Base-by-base conservation (phyloP, 2,888 invertebrate genomes). In the Lepidocyrtoides sp. region DNA sequence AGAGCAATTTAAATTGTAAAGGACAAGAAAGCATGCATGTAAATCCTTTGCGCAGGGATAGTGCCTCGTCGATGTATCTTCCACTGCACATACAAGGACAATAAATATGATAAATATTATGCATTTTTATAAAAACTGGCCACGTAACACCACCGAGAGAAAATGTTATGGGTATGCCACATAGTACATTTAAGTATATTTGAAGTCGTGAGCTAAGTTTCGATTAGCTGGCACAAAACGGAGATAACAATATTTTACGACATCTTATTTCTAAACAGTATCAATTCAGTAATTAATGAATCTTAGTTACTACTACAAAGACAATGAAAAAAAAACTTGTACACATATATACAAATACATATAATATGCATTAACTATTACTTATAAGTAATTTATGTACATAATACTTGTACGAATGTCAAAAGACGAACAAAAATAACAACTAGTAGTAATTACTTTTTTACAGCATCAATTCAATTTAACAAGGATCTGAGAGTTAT, bases 381-480 rank as follows among this genome's bases (percentile, higher is more conserved):
- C 17, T 20, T 41, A 57, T 23, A 36, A 41, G 44, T 60, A 75
- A 23, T 60, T 77, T 77, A 89, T 89, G 75, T 89, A 89, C 89
- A 89, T 89, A 89, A 89, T 89, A 89, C 89, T 89, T 89, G 83
- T 75, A 83, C 89, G 89, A 83, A 89, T 83, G 89, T 75, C 54
- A 79, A 54, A 26, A 54, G 77, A 79, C 32, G 51, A 79, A 79
- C 77, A 79, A n/a, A 12, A 75, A 54, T 36, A 36, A 36, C 36
- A 36, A 29, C 29, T 54, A 10, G 23, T 54, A 79, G 17, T 32
- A 79, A 32, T 54, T n/a, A 36, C 3, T 36, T 36, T 36, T 51
- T 4, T 54, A 79, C 77, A 75, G 17, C 57, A 57, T n/a, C n/a
- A n/a, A 7, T 72, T 72, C 41, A 79, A 32, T 75, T 72, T 14